These are phyloP conservation scores for Apotomis capreana DNA, from an alignment of 2,888 invertebrate genomes.

Conservation along the genomic window DNA sequence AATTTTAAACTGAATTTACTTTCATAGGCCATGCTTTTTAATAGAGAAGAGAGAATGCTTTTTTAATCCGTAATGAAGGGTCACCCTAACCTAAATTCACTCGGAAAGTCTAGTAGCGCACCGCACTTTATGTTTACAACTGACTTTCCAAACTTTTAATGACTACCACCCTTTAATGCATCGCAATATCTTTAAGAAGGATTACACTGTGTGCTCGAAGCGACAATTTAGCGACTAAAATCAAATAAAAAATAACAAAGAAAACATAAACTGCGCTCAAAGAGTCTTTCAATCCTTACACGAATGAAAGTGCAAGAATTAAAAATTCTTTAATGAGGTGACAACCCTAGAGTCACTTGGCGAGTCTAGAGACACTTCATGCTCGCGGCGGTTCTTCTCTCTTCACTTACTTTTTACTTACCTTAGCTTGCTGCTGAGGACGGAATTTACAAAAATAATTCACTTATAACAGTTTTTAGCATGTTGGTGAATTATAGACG, in stretches of 20 bases:
- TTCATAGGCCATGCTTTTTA: too few species aligned
- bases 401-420: constrained; percentile 35
- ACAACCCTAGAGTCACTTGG: constrained; percentile 40
- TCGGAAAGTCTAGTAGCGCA: constrained; percentile 48
- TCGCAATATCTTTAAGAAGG: too few species aligned
- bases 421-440: background rate
- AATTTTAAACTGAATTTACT: too few species aligned
- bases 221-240: background rate
- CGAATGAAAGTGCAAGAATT: background rate
- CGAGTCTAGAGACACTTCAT: constrained; percentile 20
- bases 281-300: background rate
- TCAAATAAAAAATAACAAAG: background rate
- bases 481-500: background rate
- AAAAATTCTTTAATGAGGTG: constrained; percentile 17
- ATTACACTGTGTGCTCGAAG: background rate
- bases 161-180: too few species aligned
- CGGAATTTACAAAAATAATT: constrained; percentile 10
- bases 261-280: background rate
- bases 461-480: constrained; percentile 2
- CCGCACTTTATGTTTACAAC: constrained; percentile 57
- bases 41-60: too few species aligned
- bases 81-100: constrained; percentile 46
- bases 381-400: constrained; percentile 23
- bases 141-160: constrained; percentile 42
- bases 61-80: constrained; percentile 17